phyloP scores from a whole-genome alignment of 2,888 invertebrate species.

The Xanthia togata region DNA sequence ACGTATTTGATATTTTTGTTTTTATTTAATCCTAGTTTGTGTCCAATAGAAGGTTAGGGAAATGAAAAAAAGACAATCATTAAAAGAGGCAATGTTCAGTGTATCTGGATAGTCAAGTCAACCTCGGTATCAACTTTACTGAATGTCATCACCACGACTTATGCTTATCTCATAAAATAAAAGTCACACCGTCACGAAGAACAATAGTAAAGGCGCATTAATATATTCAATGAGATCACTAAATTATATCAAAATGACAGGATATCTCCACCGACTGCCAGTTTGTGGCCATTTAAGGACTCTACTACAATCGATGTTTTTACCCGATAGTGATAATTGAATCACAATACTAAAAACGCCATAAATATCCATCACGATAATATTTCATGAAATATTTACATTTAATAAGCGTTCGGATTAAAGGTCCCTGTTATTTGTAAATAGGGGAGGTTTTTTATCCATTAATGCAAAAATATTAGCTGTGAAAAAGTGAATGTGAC shows the following conservation, averaged over 20 bases:
- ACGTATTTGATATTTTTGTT: not conserved
- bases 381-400: slow-evolving; percentile 88
- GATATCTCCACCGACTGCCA: not conserved
- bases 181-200: not conserved
- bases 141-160: not conserved
- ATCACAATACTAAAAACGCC: slow-evolving; percentile 55
- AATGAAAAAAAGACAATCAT: not conserved
- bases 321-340: slow-evolving; percentile 30
- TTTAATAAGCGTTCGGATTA: slow-evolving; percentile 90
- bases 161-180: not conserved
- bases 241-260: not conserved
- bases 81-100: not conserved
- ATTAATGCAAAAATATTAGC: slow-evolving; percentile 73
- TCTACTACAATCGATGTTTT: not conserved
- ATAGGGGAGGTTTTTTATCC: slow-evolving; percentile 85
- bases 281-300: not conserved
- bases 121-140: not conserved
- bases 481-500: slow-evolving; percentile 71
- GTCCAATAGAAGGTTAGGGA: not conserved
- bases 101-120: not conserved
- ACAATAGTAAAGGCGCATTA: not conserved
- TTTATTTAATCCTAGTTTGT: not conserved
- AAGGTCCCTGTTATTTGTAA: slow-evolving; percentile 89
- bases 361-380: slow-evolving; percentile 74
- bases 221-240: not conserved